Evolutionary conservation across 1,140 invertebrate species (phyloP).

Genomic region (Heliconius congener): DNA sequence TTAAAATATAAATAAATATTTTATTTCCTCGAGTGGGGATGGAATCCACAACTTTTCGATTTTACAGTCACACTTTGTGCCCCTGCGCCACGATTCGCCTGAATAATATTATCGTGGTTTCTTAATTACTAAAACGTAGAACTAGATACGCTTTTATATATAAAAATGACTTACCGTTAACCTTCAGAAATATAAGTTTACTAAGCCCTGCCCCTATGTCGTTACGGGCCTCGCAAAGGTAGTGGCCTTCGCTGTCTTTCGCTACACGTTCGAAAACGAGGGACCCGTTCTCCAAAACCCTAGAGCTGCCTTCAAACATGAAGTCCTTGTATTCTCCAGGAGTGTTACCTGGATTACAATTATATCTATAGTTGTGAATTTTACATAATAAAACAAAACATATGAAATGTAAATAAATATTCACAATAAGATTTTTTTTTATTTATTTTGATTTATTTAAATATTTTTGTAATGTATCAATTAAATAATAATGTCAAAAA

Average conservation of each 20-base stretch:
- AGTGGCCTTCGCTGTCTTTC: constrained; percentile 93
- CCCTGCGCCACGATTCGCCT: too few species aligned
- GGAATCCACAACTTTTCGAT: too few species aligned
- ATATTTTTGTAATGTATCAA: background rate
- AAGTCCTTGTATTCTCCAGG: constrained; percentile 94
- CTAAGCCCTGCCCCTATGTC: constrained; percentile 93
- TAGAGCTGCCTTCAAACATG: constrained; percentile 87
- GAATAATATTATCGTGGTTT: too few species aligned
- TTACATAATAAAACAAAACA: background rate
- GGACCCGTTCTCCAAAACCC: constrained; percentile 90
- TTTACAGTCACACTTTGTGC: too few species aligned
- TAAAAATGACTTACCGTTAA: constrained; percentile 86
- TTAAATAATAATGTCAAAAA: background rate
- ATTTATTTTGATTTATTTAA: too few species aligned
- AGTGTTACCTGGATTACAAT: constrained; percentile 82
- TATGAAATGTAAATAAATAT: too few species aligned
- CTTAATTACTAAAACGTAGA: too few species aligned
- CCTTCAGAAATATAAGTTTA: constrained; percentile 93
- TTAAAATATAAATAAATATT: too few species aligned
- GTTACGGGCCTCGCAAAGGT: constrained; percentile 95
- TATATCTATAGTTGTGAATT: background rate
- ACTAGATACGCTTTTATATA: constrained; percentile 79
- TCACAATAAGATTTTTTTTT: too few species aligned
- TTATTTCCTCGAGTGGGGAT: too few species aligned
- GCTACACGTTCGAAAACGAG: constrained; percentile 89